Conservation (phyloP, 2,888 invertebrate genomes). For the Eumacrocentrus americanus region DNA sequence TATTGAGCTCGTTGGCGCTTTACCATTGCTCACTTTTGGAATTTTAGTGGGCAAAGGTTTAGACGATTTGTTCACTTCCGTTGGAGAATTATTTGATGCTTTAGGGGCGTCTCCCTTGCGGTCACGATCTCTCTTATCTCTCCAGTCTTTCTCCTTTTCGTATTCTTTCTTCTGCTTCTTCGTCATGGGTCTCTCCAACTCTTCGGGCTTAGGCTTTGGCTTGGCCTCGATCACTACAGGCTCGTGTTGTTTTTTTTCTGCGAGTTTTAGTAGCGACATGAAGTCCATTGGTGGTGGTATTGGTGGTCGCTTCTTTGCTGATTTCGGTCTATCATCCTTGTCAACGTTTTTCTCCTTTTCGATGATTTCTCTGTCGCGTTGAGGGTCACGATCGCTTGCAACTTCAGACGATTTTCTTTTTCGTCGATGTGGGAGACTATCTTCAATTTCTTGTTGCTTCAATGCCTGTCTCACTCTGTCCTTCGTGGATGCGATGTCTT, state of each 20-base stretch:
- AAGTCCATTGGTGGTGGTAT: conserved; percentile 81
- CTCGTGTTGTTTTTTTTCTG: conserved; percentile 82
- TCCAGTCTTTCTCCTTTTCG: conserved; percentile 73
- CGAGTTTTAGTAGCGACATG: conserved; percentile 77
- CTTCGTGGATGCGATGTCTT: conserved; percentile 63
- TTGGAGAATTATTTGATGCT: conserved; percentile 18
- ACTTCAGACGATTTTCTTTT: conserved; percentile 61
- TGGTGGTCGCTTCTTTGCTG: conserved; percentile 65
- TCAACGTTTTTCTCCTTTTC: conserved; percentile 40
- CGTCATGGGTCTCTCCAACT: conserved; percentile 77
- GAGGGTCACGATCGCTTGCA: conserved; percentile 47
- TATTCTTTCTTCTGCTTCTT: conserved; percentile 79
- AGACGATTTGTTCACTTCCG: conserved; percentile 35
- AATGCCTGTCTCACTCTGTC: conserved; percentile 80
- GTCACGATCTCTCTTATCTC: conserved; percentile 63
- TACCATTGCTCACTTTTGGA: conserved; percentile 36
- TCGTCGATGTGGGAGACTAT: conserved; percentile 71
- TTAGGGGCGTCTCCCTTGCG: conserved; percentile 36
- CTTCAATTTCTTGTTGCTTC: conserved; percentile 74
- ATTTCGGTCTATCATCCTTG: conserved; percentile 61
- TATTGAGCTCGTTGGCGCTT: conserved; percentile 28
- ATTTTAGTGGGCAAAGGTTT: conserved; percentile 41
- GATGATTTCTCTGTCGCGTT: conserved; percentile 48
- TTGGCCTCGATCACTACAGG: conserved; percentile 71
- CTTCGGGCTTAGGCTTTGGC: conserved; percentile 59